These are phyloP conservation scores for Scyliorhinus canicula DNA, from an alignment of 2,797 vertebrate species.

Conservation along the genomic window DNA sequence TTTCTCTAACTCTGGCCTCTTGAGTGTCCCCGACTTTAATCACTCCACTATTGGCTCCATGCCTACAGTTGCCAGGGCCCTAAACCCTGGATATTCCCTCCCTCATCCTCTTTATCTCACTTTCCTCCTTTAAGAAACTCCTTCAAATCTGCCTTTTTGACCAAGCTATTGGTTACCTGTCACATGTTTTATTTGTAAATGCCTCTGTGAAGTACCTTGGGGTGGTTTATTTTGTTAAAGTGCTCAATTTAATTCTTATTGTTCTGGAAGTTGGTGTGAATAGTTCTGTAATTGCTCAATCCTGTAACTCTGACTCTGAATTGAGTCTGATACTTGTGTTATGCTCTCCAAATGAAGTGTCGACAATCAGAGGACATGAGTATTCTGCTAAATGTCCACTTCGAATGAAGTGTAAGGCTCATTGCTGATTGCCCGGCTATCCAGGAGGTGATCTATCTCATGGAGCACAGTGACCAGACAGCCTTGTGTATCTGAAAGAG, in stretches of 20 bases:
- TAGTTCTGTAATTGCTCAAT: background rate
- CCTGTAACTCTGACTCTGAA: background rate
- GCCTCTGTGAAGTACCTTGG: no score
- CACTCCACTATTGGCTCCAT: no score
- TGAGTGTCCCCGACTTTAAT: no score
- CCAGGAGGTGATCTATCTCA: background rate
- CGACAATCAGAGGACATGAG: background rate
- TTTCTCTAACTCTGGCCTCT: no score
- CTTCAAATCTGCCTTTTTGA: no score
- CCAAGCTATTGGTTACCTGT: no score
- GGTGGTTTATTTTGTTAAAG: no score
- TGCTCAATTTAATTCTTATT: background rate
- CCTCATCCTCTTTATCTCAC: no score
- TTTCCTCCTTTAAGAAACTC: no score
- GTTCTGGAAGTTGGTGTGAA: background rate
- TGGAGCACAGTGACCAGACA: background rate
- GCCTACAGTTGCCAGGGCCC: no score
- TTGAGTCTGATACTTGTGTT: background rate
- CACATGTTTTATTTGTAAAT: no score
- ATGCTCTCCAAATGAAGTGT: background rate
- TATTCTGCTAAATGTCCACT: background rate
- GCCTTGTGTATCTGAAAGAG: background rate
- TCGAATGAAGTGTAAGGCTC: background rate
- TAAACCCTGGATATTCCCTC: no score
- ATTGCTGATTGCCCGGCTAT: background rate